Conservation (phyloP, 2,113 vertebrate genomes). For the Sylvia atricapilla region DNA sequence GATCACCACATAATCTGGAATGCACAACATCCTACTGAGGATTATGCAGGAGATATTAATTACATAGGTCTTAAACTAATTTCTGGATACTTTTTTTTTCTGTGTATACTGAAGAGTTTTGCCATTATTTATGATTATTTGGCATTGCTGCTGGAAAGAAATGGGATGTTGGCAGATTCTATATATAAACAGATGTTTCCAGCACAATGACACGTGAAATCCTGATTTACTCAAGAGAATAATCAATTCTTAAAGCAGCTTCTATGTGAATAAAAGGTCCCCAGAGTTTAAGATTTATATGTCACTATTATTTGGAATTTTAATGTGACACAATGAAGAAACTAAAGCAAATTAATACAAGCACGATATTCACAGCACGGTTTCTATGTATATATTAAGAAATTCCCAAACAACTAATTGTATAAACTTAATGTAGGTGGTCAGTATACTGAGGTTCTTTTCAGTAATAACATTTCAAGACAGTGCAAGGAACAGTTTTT, state of each 20-base stretch:
- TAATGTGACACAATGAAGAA: not conserved
- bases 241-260: conserved; percentile 1
- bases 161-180: not conserved
- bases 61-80: not conserved
- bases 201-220: conserved; percentile 7
- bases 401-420: not conserved
- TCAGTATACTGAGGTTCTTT: not conserved
- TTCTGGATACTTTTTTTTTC: not conserved
- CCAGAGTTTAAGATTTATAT: not conserved
- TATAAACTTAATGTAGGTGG: not conserved
- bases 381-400: not conserved
- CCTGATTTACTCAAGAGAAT: not conserved
- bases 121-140: conserved; percentile 7
- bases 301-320: not conserved
- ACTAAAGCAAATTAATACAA: not conserved
- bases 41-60: not conserved
- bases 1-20: not conserved
- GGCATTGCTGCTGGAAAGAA: conserved; percentile 18
- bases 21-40: not conserved
- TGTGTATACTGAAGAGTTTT: not conserved
- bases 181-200: not conserved
- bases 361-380: not conserved
- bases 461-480: not conserved
- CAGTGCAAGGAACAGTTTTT: not conserved
- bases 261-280: not conserved